Evolutionary conservation across 2,888 invertebrate species (phyloP).

Genomic region (Lepidochrysops patricia): DNA sequence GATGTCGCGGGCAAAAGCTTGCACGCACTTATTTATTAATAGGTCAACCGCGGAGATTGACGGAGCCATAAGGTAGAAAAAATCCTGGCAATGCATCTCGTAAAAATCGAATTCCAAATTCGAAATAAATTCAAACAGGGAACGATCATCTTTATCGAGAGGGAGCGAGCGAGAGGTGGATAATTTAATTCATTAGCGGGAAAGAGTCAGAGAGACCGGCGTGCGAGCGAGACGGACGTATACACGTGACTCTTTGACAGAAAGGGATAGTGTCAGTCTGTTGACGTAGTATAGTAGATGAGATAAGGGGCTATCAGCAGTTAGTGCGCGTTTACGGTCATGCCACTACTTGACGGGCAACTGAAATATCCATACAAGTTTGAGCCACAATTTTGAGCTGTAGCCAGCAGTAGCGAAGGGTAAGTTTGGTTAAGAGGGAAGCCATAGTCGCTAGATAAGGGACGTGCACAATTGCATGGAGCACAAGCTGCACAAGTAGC

Average conservation of each 20-base stretch:
- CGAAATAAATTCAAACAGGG: slow-evolving; percentile 57
- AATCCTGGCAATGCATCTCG: slow-evolving; percentile 18
- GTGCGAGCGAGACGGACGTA: slow-evolving; percentile 37
- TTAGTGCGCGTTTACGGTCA: slow-evolving; percentile 43
- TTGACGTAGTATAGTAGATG: slow-evolving; percentile 71
- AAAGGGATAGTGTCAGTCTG: slow-evolving; percentile 50
- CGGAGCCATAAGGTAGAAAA: no score
- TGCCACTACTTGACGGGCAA: slow-evolving; percentile 41
- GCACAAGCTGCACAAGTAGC: no score
- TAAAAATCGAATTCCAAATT: slow-evolving; percentile 50
- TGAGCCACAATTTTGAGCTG: no score
- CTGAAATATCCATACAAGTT: neutral
- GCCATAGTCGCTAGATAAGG: no score
- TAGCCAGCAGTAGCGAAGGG: no score
- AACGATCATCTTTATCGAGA: slow-evolving; percentile 56
- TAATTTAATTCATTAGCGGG: slow-evolving; percentile 73
- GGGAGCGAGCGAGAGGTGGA: slow-evolving; percentile 68
- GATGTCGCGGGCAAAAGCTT: neutral
- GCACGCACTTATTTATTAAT: slow-evolving; percentile 4
- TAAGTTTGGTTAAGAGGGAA: no score
- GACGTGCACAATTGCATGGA: no score
- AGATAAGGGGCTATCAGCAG: slow-evolving; percentile 71
- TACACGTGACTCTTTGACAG: slow-evolving; percentile 30
- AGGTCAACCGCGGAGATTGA: slow-evolving; percentile 15
- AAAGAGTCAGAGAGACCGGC: slow-evolving; percentile 44